These are phyloP conservation scores for Spea multiplicata DNA, from an alignment of 2,113 vertebrate species.

Conservation along the genomic window DNA sequence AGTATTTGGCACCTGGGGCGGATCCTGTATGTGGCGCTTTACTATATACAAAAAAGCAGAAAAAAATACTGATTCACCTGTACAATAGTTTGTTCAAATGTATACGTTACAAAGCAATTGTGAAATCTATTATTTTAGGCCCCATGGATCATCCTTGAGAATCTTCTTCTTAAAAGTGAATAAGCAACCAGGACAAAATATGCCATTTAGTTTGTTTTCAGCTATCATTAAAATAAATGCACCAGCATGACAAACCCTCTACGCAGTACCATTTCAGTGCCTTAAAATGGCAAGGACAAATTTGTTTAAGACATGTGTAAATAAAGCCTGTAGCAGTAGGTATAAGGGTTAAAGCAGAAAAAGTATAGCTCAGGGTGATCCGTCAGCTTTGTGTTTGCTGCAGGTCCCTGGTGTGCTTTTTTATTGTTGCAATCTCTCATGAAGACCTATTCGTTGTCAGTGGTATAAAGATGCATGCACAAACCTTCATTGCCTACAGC, in stretches of 20 bases:
- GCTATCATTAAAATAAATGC: not conserved
- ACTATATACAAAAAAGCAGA: too few relatives aligned
- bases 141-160: too few relatives aligned
- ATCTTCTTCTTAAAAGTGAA: not conserved
- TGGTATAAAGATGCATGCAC: conserved; percentile 24
- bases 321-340: not conserved
- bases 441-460: conserved; percentile 15
- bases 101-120: too few relatives aligned
- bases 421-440: conserved; percentile 33
- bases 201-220: not conserved
- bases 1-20: too few relatives aligned
- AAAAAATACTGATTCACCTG: too few relatives aligned
- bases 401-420: conserved; percentile 15
- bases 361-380: not conserved
- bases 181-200: conserved; percentile 16
- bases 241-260: not conserved
- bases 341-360: not conserved
- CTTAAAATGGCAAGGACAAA: not conserved
- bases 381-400: conserved; percentile 19
- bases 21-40: too few relatives aligned
- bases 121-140: too few relatives aligned
- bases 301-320: not conserved
- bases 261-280: not conserved
- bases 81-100: too few relatives aligned
- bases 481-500: conserved; percentile 1